A percentile compares a stretch with the other conserved stretches of the same genome.
Evolutionary conservation across 1,140 invertebrate species (phyloP).

Genomic region (Anoplophora glabripennis): DNA sequence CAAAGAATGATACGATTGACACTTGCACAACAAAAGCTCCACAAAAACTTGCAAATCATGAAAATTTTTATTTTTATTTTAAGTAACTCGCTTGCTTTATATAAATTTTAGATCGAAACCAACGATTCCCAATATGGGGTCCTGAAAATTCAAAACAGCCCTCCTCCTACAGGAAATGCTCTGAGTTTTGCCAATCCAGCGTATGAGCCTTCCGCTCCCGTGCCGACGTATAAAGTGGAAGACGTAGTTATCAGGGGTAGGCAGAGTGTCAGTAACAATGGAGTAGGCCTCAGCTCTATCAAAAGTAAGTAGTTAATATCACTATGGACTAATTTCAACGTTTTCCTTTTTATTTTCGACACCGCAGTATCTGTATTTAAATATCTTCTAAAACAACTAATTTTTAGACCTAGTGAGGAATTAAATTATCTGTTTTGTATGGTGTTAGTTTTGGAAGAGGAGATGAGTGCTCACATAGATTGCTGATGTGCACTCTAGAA

Average conservation of each 20-base stretch:
- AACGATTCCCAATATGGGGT: conserved; percentile 59
- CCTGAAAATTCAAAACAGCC: conserved; percentile 57
- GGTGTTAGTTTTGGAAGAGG: too few species aligned
- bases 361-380: too few species aligned
- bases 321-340: background rate
- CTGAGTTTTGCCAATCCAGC: conserved; percentile 78
- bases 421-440: too few species aligned
- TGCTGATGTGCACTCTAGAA: too few species aligned
- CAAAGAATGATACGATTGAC: too few species aligned
- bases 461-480: too few species aligned
- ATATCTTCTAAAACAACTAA: too few species aligned
- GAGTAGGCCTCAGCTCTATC: conserved; percentile 53
- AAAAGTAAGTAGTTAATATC: conserved; percentile 58
- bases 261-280: conserved; percentile 49
- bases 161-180: conserved; percentile 49
- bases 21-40: too few species aligned
- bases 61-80: too few species aligned
- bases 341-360: background rate
- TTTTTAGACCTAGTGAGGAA: too few species aligned
- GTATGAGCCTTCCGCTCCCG: conserved; percentile 67
- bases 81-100: too few species aligned
- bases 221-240: conserved; percentile 74
- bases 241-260: conserved; percentile 69
- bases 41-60: too few species aligned
- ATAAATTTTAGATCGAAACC: conserved; percentile 52